phyloP scores from a whole-genome alignment of 2,797 vertebrate species.

The Syncerus caffer region DNA sequence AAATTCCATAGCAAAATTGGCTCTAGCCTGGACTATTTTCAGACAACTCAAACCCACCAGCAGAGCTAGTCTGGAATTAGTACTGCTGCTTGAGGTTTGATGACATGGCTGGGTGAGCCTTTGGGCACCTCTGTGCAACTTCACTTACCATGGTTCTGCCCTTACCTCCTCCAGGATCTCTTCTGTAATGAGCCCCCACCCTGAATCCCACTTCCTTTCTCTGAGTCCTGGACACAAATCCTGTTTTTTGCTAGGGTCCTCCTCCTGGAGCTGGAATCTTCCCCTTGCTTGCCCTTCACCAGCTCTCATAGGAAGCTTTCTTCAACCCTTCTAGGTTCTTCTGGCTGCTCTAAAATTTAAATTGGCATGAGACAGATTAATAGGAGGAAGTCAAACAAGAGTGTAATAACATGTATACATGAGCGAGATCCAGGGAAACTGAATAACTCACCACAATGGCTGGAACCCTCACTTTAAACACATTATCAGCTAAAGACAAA shows the following conservation, averaged over 20 bases:
- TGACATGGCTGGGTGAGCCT: rapidly evolving
- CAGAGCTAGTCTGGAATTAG: neutral
- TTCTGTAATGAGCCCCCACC: neutral
- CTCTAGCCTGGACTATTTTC: neutral
- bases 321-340: neutral
- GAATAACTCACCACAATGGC: neutral
- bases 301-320: neutral
- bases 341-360: neutral
- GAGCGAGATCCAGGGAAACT: neutral
- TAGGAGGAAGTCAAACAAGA: neutral
- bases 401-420: neutral
- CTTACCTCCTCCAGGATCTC: neutral
- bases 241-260: neutral
- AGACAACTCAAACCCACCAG: neutral
- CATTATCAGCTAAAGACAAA: neutral
- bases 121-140: neutral
- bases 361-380: neutral
- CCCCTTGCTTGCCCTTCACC: neutral
- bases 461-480: neutral
- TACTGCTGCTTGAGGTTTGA: neutral
- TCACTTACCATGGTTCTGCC: rapidly evolving
- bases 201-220: neutral
- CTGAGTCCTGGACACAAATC: neutral
- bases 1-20: neutral
- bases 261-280: neutral